A percentile compares a stretch with the other conserved stretches of the same genome.
Evolutionary conservation across 2,888 invertebrate species (phyloP).

Genomic region (Stenolophus ochropezus): DNA sequence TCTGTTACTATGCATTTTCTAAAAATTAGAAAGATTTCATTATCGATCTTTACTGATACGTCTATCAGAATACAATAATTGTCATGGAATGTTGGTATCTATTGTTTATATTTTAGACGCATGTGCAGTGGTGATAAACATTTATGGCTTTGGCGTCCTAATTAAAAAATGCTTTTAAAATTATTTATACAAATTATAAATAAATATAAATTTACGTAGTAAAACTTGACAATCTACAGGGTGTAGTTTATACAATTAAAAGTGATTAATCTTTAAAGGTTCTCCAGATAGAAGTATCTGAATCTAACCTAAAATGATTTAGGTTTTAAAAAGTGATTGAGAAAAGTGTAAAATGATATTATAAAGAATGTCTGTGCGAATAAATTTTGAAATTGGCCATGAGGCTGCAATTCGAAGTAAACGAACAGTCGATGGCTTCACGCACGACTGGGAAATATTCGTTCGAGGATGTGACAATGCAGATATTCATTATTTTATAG

Average conservation of each 20-base stretch:
- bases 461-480: slow-evolving; percentile 91
- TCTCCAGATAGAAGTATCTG: slow-evolving; percentile 1
- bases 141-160: slow-evolving; percentile 60
- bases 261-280: slow-evolving; percentile 5
- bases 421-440: slow-evolving; percentile 91
- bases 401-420: slow-evolving; percentile 87
- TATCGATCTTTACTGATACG: not conserved
- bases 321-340: slow-evolving; percentile 1
- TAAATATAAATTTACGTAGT: slow-evolving; percentile 20
- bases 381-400: slow-evolving; percentile 95
- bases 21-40: not conserved
- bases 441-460: slow-evolving; percentile 98
- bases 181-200: slow-evolving; percentile 30
- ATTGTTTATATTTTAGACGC: slow-evolving; percentile 47
- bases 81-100: slow-evolving; percentile 18
- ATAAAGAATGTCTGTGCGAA: slow-evolving; percentile 80
- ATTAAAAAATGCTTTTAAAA: slow-evolving; percentile 58
- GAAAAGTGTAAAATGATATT: slow-evolving; percentile 52
- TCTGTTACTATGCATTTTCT: not conserved
- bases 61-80: not conserved
- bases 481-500: slow-evolving; percentile 92
- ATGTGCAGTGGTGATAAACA: slow-evolving; percentile 56
- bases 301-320: slow-evolving; percentile 51
- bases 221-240: slow-evolving; percentile 28
- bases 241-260: slow-evolving; percentile 28